These are phyloP conservation scores for Lasioglossum oenotherae DNA, from an alignment of 2,888 invertebrate genomes.

Conservation along the genomic window DNA sequence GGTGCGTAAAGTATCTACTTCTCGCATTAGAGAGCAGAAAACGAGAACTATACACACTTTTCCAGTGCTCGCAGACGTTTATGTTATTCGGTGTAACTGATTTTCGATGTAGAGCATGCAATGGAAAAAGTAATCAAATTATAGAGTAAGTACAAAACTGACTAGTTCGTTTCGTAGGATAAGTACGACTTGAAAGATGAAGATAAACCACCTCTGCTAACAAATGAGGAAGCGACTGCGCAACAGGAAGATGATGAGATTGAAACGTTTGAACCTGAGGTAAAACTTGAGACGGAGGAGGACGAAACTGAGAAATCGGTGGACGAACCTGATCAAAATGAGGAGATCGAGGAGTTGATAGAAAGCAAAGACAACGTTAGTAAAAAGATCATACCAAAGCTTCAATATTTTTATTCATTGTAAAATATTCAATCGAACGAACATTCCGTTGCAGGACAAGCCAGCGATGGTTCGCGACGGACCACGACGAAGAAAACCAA, in stretches of 20 bases:
- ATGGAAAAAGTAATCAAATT: conserved; percentile 10
- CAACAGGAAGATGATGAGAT: conserved; percentile 71
- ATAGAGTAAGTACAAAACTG: conserved; percentile 1
- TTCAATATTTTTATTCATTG: not conserved
- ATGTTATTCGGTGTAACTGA: not conserved
- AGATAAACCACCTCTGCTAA: conserved; percentile 68
- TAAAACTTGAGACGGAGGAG: conserved; percentile 68
- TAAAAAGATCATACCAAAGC: not conserved
- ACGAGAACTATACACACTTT: too few relatives aligned
- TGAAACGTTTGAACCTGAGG: conserved; percentile 71
- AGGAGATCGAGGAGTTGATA: conserved; percentile 74
- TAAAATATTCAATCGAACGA: not conserved
- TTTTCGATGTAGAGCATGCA: not conserved
- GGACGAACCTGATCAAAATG: conserved; percentile 69
- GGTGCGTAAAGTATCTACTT: too few relatives aligned
- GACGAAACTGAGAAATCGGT: conserved; percentile 69
- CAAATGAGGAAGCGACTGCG: conserved; percentile 86
- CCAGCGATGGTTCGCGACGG: conserved; percentile 76
- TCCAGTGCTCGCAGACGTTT: too few relatives aligned
- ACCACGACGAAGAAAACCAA: conserved; percentile 83
- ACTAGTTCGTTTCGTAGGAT: conserved; percentile 64
- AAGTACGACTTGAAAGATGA: conserved; percentile 73
- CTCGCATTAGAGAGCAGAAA: too few relatives aligned
- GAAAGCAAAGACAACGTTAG: conserved; percentile 77
- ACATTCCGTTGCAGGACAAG: conserved; percentile 69